A percentile compares a stretch with the other conserved stretches of the same genome.
phyloP scores from a whole-genome alignment of 2,797 vertebrate species.

The Pachyuromys duprasi region DNA sequence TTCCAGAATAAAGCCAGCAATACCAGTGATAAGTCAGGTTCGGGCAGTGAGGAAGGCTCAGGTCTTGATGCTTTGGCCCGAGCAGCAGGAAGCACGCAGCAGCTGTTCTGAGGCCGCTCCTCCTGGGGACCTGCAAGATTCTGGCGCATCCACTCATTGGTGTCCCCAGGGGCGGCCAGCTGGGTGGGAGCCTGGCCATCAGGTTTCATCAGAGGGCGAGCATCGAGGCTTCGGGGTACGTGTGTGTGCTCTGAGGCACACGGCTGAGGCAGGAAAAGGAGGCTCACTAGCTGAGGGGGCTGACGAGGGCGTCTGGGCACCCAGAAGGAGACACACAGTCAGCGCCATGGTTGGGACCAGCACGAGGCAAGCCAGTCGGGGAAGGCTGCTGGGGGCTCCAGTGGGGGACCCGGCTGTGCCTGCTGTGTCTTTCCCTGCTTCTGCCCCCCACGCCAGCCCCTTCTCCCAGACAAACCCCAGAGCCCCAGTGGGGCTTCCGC shows the following conservation, averaged over 20 bases:
- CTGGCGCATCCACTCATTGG: background rate
- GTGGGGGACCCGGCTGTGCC: background rate
- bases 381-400: background rate
- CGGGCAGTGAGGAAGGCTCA: background rate
- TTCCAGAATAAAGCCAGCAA: background rate
- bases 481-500: background rate
- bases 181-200: background rate
- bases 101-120: background rate
- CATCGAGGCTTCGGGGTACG: background rate
- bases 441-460: background rate
- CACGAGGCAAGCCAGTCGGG: too few relatives aligned
- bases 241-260: background rate
- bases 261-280: background rate
- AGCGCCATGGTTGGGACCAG: background rate
- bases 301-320: background rate
- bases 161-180: background rate
- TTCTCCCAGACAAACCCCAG: background rate
- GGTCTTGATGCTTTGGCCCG: background rate
- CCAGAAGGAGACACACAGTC: too few relatives aligned
- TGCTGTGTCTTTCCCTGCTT: background rate
- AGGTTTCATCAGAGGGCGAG: background rate
- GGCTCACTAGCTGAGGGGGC: background rate
- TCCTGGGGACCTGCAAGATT: background rate
- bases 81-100: background rate
- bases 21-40: background rate